Conservation (phyloP, 2,888 invertebrate genomes). For the Gibbula magus region DNA sequence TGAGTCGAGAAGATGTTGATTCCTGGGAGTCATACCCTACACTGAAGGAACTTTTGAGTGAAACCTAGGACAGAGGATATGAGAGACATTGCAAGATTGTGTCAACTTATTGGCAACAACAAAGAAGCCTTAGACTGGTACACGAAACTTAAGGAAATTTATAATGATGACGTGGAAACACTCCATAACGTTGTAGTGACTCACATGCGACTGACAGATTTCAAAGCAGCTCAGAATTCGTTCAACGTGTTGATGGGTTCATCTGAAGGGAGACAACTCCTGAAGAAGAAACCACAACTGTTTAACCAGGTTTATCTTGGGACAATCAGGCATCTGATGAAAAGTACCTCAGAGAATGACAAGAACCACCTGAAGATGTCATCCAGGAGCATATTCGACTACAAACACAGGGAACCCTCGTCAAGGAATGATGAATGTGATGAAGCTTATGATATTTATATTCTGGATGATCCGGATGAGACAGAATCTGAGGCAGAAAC, state of each 20-base stretch:
- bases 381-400: neutral
- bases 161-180: neutral
- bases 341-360: neutral
- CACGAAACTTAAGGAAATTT: neutral
- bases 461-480: neutral
- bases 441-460: neutral
- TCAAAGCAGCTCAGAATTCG: neutral
- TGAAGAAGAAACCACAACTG: neutral
- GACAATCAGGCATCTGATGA: neutral
- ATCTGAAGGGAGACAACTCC: neutral
- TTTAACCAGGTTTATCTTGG: conserved; percentile 7
- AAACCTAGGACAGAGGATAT: neutral
- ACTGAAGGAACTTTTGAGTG: neutral
- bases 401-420: neutral
- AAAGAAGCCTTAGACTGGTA: neutral
- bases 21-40: neutral
- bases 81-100: neutral
- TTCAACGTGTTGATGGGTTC: neutral
- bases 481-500: neutral
- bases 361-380: neutral
- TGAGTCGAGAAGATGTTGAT: neutral
- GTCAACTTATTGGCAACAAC: neutral
- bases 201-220: neutral
- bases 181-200: neutral
- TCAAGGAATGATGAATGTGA: neutral